These are phyloP conservation scores for Lepidochitona cinerea DNA, from an alignment of 2,888 invertebrate species.

Conservation along the genomic window DNA sequence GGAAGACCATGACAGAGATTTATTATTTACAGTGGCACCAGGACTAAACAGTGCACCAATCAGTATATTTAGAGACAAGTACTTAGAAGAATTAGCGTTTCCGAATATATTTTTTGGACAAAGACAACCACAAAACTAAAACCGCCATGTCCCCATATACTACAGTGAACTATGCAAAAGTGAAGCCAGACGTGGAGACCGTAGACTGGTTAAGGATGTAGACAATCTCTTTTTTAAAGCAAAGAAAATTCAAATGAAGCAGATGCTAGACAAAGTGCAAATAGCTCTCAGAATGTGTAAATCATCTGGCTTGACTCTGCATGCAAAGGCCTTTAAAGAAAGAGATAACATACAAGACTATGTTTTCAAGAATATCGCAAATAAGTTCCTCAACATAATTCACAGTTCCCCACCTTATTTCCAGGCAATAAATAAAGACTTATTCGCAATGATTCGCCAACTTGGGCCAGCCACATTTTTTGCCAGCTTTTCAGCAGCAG, in stretches of 20 bases:
- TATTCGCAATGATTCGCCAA: slow-evolving; percentile 28
- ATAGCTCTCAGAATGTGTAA: not conserved
- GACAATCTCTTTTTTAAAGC: slow-evolving; percentile 34
- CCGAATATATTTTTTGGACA: slow-evolving; percentile 31
- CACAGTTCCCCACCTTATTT: slow-evolving; percentile 32
- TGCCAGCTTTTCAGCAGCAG: slow-evolving; percentile 28
- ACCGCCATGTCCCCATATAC: slow-evolving; percentile 20
- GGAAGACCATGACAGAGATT: slow-evolving; percentile 25
- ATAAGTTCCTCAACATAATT: slow-evolving; percentile 3
- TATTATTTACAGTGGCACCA: slow-evolving; percentile 29
- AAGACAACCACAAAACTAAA: slow-evolving; percentile 13
- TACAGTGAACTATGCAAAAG: slow-evolving; percentile 21
- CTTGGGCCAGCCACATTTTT: slow-evolving; percentile 30
- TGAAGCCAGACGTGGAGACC: slow-evolving; percentile 21
- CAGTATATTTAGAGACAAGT: slow-evolving; percentile 27
- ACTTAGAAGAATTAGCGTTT: slow-evolving; percentile 27
- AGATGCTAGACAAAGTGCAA: not conserved
- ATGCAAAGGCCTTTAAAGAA: not conserved
- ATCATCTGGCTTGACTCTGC: not conserved
- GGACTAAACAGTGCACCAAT: slow-evolving; percentile 30
- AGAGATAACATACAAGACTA: not conserved
- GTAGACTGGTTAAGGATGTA: slow-evolving; percentile 18
- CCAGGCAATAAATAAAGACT: slow-evolving; percentile 22
- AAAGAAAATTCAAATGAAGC: slow-evolving; percentile 33
- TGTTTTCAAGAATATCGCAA: not conserved